These are phyloP conservation scores for Leptarthrus brevirostris DNA, from an alignment of 2,888 invertebrate species.

Conservation along the genomic window DNA sequence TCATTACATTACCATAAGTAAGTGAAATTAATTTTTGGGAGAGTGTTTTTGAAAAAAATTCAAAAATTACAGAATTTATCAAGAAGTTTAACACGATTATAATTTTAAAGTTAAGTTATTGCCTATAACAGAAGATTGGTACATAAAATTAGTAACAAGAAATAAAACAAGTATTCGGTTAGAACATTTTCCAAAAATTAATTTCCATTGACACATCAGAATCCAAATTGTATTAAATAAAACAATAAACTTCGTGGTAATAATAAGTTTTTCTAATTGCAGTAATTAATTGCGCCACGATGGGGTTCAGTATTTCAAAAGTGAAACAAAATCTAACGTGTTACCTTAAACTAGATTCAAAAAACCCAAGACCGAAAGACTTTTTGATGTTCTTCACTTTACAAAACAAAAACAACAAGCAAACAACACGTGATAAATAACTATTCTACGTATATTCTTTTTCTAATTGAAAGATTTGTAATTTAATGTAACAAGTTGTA, in stretches of 20 bases:
- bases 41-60: no score
- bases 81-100: no score
- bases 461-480: conserved; percentile 31
- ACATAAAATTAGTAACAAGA: no score
- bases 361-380: conserved; percentile 34
- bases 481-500: conserved; percentile 29
- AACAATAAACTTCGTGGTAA: no score
- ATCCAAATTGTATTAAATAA: no score
- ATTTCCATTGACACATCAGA: no score
- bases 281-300: not conserved
- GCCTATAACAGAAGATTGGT: no score
- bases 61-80: no score
- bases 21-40: not conserved
- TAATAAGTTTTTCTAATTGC: not conserved
- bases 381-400: conserved; percentile 41
- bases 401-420: conserved; percentile 26
- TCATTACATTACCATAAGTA: not conserved
- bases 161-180: no score
- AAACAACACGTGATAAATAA: conserved; percentile 39
- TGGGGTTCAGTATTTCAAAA: not conserved
- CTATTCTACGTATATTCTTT: conserved; percentile 18
- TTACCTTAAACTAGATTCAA: conserved; percentile 3
- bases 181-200: no score
- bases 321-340: not conserved
- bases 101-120: no score